Evolutionary conservation across 2,797 vertebrate species (phyloP), one percentile per base, ranked within the genome.

Genomic region (Oryzias dopingdopingensis): DNA sequence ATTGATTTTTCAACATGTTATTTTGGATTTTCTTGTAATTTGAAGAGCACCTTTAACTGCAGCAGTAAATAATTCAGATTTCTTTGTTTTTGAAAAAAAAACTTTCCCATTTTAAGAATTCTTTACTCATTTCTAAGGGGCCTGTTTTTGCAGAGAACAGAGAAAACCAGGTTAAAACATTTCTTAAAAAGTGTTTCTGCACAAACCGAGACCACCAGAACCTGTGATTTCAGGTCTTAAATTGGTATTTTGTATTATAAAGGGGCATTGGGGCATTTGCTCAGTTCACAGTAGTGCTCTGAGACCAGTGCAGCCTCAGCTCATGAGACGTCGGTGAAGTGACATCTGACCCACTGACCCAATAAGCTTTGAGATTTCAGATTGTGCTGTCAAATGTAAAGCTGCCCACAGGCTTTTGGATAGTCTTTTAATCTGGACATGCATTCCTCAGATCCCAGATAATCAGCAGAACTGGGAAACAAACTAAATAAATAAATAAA

Each of bases 271-370:
- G 49, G 65, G 56, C 70, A 70, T 73, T 74, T 72, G 65, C 74
- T 46, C 20, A 18, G 51, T 43, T 51, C 52, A 17, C 22, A 15
- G 10, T 1, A 37, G 2, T 37, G 32, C 32, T 37, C 32, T 37
- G 50, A 59, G 62, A 42, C 32, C 55, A 45, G 45, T 60, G 62
- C 65, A 67, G 63, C 32, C 14, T 41, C 52, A 17, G 67, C 63
- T 61, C 65, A 48, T 41, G 18, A 24, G 47, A 50, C 29, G 24
- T 41, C 32, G 29, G 51, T 20, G 53, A 60, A 5, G n/a, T 65
- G 63, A 76, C 72, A 58, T 65, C 52, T 68, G 76, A 79, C 81
- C 74, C 60, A 79, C 72, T 79, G 83, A 49, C 83, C 75, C 52
- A 40, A 46, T 48, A 70, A 14, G 7, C 65, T 42, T 48, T 61